These are phyloP conservation scores for Spinus pinus DNA, from an alignment of 2,797 vertebrate genomes.

Conservation along the genomic window DNA sequence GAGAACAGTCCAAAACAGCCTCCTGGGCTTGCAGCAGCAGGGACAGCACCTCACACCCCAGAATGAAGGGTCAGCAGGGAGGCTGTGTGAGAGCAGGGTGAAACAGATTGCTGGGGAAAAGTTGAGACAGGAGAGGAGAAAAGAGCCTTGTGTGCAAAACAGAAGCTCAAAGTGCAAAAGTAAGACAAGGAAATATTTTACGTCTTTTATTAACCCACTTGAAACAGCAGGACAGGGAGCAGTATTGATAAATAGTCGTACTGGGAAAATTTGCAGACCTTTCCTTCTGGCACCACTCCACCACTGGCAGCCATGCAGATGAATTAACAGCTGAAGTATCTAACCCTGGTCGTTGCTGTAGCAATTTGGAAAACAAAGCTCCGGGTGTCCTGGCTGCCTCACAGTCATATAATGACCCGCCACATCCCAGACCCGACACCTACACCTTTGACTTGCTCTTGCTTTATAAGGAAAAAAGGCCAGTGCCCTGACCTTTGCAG, in stretches of 20 bases:
- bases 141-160: background rate
- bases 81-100: accelerated
- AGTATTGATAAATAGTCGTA: background rate
- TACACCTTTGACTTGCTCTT: background rate
- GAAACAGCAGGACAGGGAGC: constrained; percentile 26
- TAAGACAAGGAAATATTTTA: constrained; percentile 13
- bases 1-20: background rate
- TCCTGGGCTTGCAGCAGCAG: accelerated
- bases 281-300: constrained; percentile 29
- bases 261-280: constrained; percentile 4
- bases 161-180: constrained; percentile 34
- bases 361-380: background rate
- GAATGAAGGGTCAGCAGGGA: background rate
- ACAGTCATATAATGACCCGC: background rate
- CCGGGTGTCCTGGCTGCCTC: background rate
- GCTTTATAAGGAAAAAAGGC: background rate
- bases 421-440: background rate
- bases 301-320: background rate
- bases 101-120: background rate
- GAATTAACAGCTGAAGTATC: background rate
- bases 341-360: background rate
- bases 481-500: background rate
- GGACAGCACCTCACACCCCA: background rate
- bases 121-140: background rate
- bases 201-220: background rate